These are phyloP conservation scores for Meiosimyza platycephala DNA, from an alignment of 2,888 invertebrate genomes.

Conservation along the genomic window DNA sequence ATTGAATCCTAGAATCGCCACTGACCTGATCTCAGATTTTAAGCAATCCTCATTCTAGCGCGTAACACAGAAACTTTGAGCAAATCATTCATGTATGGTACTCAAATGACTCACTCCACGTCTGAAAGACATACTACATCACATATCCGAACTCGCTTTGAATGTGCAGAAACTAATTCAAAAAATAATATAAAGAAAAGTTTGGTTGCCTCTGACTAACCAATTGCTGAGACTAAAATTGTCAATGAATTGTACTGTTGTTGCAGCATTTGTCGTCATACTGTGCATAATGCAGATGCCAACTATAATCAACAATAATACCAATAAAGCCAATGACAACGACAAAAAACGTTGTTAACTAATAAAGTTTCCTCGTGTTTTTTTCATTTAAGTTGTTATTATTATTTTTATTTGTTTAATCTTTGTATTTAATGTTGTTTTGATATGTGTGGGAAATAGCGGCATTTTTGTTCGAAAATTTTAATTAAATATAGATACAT, in stretches of 20 bases:
- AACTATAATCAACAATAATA: not conserved
- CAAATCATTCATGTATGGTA: too few relatives aligned
- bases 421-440: not conserved
- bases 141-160: too few relatives aligned
- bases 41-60: too few relatives aligned
- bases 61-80: too few relatives aligned
- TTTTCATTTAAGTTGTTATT: not conserved
- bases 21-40: too few relatives aligned
- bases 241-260: conserved; percentile 27
- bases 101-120: too few relatives aligned
- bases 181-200: not conserved
- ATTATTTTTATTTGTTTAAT: not conserved
- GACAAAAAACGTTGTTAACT: conserved; percentile 14
- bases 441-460: conserved; percentile 16
- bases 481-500: too few relatives aligned
- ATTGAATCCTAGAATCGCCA: too few relatives aligned
- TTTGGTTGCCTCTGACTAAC: conserved; percentile 29
- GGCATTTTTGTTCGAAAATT: not conserved
- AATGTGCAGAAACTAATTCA: too few relatives aligned
- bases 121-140: too few relatives aligned
- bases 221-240: conserved; percentile 28
- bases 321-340: not conserved
- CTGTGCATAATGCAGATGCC: conserved; percentile 16
- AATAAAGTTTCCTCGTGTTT: conserved; percentile 29
- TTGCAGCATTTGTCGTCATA: conserved; percentile 15